Evolutionary conservation across 2,888 invertebrate species (phyloP), one percentile per base, ranked within the genome.

Genomic region (Heliconius ethilla): DNA sequence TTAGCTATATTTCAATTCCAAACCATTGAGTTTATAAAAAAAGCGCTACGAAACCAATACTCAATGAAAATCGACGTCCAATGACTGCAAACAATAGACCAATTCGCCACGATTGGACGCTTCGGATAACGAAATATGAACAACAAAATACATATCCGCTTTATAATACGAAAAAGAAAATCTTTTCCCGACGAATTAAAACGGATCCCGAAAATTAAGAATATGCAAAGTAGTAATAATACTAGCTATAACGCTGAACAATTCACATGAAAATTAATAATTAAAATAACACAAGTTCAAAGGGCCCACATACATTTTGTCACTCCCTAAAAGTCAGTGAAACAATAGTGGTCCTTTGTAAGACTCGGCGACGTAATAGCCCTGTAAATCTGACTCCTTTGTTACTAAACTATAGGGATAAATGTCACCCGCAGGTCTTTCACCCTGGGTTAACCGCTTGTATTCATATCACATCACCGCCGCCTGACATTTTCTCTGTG

Each of bases 321-420:
- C 86, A 87, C 84, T 82, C 82, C 82, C 82, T 85, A 84, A 85
- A 85, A 84, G 84, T 82, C 83, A 75, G 81, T 83, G 84, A 84
- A 86, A 89, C 89, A 90, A 90, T 87, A 87, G 87, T 85, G 84
- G 77, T 83, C 85, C 85, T 86, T 88, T 87, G 83, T 85, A 82
- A 81, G 82, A 78, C 78, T 40, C 55, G 81, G 83, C 86, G 88
- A 87, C 89, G 88, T 89, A 88, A 89, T 88, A 87, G 86, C 85
- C 83, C 84, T 85, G 86, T 86, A 87, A 88, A 88, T 89, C 85
- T 86, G 82, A 85, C 84, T 89, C 88, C 89, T 89, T 91, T 91
- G 90, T 91, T 89, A 86, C 86, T 85, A 87, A 88, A 88, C 88
- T 89, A 89, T 88, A 87, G 83, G 88, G 87, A 90, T 91, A 90